These are phyloP conservation scores for Bungarus multicinctus DNA, from an alignment of 2,113 vertebrate genomes.

Conservation along the genomic window DNA sequence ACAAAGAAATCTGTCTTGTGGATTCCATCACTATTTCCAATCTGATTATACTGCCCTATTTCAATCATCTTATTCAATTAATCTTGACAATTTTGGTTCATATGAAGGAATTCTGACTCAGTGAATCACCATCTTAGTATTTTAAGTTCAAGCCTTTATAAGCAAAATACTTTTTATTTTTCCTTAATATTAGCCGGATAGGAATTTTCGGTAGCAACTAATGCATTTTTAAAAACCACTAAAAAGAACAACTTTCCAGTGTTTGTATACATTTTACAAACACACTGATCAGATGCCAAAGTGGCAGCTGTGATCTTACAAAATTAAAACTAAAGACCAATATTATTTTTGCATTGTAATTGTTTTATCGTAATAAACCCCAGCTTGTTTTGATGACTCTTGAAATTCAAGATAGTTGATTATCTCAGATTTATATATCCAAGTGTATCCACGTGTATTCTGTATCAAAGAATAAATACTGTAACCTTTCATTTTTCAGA, in stretches of 20 bases:
- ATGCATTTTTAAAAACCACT: background rate
- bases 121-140: background rate
- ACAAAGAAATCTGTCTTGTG: background rate
- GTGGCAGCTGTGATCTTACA: background rate
- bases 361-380: background rate
- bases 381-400: background rate
- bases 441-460: background rate
- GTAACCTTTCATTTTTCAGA: background rate
- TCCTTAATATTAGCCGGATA: background rate
- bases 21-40: background rate
- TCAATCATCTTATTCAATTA: background rate
- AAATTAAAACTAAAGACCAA: fast-evolving
- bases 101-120: background rate
- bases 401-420: background rate
- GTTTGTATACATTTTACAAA: background rate
- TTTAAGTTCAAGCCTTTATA: background rate
- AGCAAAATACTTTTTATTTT: background rate
- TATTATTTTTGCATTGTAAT: background rate
- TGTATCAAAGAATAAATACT: background rate
- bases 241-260: background rate
- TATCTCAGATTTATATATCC: fast-evolving
- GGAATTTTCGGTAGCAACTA: background rate
- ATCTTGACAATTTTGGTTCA: background rate
- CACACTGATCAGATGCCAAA: background rate
- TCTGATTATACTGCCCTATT: background rate